Conservation (phyloP, 2,113 vertebrate genomes). For the Nyctibius bracteatus region DNA sequence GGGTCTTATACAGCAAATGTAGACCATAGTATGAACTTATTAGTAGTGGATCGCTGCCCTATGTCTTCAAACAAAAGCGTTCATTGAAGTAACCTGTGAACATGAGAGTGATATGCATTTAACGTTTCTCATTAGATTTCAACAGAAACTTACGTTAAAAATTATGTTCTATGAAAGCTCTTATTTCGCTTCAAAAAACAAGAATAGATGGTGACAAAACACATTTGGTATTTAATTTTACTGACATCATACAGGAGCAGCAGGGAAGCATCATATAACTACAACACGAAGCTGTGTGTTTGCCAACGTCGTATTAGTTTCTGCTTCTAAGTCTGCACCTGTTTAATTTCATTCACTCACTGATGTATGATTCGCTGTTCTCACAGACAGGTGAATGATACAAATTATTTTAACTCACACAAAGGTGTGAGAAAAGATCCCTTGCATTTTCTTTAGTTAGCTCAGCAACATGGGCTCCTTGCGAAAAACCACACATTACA, state of each 20-base stretch:
- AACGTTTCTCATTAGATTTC: background rate
- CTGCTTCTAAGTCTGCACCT: constrained; percentile 55
- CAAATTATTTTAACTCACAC: background rate
- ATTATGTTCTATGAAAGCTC: background rate
- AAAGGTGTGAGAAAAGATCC: background rate
- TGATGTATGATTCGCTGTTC: background rate
- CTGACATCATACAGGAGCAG: constrained; percentile 52
- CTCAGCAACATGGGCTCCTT: background rate
- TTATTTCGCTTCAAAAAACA: background rate
- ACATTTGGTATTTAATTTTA: constrained; percentile 30
- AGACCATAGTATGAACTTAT: background rate
- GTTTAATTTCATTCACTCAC: constrained; percentile 32
- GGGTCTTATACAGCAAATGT: background rate
- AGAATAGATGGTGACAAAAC: constrained; percentile 48
- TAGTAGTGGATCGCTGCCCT: background rate
- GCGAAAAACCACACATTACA: background rate
- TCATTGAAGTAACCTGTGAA: background rate
- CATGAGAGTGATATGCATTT: background rate
- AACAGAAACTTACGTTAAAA: background rate
- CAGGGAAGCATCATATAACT: constrained; percentile 41
- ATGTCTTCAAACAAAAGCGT: background rate
- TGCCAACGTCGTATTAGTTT: constrained; percentile 49
- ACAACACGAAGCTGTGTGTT: background rate
- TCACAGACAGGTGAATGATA: background rate
- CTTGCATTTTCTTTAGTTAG: background rate